Conservation (phyloP, 1,140 invertebrate species). For the Anagrus nilaparvatae region DNA sequence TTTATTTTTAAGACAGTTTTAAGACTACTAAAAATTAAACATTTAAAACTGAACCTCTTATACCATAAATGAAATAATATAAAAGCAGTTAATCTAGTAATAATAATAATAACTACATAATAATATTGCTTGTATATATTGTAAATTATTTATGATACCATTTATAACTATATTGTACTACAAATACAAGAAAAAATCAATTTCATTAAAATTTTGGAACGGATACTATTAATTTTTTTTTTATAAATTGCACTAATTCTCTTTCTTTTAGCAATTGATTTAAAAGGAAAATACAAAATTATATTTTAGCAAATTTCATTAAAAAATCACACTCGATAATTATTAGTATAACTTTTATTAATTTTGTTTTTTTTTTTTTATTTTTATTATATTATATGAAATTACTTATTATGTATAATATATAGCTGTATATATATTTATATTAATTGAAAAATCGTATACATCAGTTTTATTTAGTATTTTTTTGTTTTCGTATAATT, state of each 20-base stretch:
- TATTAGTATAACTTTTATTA: conserved; percentile 35
- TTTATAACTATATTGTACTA: too few relatives aligned
- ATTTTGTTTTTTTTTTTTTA: conserved; percentile 20
- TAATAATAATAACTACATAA: too few relatives aligned
- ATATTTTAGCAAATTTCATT: conserved; percentile 24
- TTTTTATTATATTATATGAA: conserved; percentile 37
- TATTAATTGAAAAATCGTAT: conserved; percentile 45
- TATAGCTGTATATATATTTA: conserved; percentile 44
- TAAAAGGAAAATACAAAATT: conserved; percentile 18
- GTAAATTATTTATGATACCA: too few relatives aligned
- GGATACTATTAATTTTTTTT: too few relatives aligned
- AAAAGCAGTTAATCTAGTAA: too few relatives aligned
- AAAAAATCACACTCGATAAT: conserved; percentile 30
- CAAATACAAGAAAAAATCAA: too few relatives aligned
- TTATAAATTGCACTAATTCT: too few relatives aligned
- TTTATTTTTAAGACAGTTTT: neutral
- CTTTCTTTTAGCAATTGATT: conserved; percentile 19
- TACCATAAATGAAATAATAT: too few relatives aligned
- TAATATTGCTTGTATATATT: too few relatives aligned
- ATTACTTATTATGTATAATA: conserved; percentile 33
- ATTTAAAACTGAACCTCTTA: too few relatives aligned
- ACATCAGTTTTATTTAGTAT: conserved; percentile 41
- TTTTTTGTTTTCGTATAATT: conserved; percentile 17
- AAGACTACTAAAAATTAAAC: too few relatives aligned
- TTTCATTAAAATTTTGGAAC: too few relatives aligned